Base-by-base conservation (phyloP, 2,797 vertebrate genomes). In the Leptatherina wallacei region DNA sequence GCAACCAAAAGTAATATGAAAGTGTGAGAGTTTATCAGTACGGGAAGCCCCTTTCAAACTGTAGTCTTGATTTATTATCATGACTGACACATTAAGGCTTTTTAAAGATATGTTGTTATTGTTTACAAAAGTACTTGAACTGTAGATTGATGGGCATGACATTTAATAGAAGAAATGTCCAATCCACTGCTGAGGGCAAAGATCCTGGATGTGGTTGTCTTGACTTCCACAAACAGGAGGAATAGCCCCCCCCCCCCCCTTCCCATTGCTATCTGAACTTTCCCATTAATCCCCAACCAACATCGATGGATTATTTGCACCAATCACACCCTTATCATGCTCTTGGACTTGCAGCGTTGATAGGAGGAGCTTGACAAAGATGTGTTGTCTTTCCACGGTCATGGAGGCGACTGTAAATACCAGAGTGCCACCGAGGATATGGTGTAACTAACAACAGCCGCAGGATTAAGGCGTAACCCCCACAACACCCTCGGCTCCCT, bases 391-490 rank as follows among this genome's bases (percentile, higher is more conserved):
- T 62, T 47, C 62, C 1, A 6, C 40, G 79, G 71, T 44, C 69
- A 40, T 71, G 61, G 52, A 63, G 59, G 84, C 44, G 80, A 71
- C 72, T 75, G 47, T n/a, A 86, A 94, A 94, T 92, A 85, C 81
- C 91, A 91, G 76, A 65, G 87, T 64, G 82, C 87, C 71, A 67
- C 65, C 1, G 56, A 77, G 82, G 85, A 76, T 80, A 82, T 61
- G 62, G 81, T 69, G 90, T 93, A 89, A 89, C 92, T 73, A 91
- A 89, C 91, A 94, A 92, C 93, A 94, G 80, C 74, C n/a, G 10
- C 80, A 73, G 85, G 90, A 89, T 84, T 51, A 81, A 85, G 81
- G 61, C 40, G 87, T 90, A 84, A 89, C 89, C 86, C 88, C 65
- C 79, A 89, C 73, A 91, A 89, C 89, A 91, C 63, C n/a, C 73